Conservation (phyloP, 2,113 vertebrate genomes). For the Emberiza fucata region DNA sequence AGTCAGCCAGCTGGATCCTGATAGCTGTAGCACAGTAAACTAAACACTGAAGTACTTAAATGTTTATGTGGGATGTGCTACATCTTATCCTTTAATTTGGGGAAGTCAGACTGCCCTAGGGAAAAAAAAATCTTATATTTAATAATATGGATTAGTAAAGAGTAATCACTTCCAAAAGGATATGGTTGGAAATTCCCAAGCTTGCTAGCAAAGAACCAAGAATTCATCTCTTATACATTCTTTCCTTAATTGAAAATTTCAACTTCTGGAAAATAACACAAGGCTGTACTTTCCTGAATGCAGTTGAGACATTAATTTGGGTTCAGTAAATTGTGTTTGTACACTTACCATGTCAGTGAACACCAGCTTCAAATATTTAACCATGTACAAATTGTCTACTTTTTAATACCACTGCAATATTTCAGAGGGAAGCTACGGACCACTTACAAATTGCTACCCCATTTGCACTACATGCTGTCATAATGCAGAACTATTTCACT, state of each 20-base stretch:
- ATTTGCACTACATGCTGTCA: neutral
- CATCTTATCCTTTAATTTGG: neutral
- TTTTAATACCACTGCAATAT: neutral
- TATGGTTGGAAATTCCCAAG: neutral
- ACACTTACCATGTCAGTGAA: neutral
- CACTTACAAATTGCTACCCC: neutral
- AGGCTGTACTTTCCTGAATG: neutral
- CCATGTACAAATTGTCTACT: neutral
- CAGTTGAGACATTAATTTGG: neutral
- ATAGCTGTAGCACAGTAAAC: neutral
- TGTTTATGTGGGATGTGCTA: neutral
- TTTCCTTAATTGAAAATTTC: neutral
- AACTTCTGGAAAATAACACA: neutral
- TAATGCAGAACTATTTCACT: neutral
- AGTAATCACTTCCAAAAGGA: neutral
- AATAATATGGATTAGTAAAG: neutral
- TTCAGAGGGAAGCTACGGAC: neutral
- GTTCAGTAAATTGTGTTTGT: neutral
- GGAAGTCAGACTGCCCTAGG: neutral
- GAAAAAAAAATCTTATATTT: neutral
- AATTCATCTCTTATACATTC: neutral
- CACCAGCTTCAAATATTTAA: neutral
- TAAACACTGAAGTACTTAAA: neutral
- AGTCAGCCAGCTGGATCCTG: neutral
- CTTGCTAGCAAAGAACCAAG: neutral